Evolutionary conservation across 2,113 vertebrate species (phyloP).

Genomic region (Orientallactaga bullata): DNA sequence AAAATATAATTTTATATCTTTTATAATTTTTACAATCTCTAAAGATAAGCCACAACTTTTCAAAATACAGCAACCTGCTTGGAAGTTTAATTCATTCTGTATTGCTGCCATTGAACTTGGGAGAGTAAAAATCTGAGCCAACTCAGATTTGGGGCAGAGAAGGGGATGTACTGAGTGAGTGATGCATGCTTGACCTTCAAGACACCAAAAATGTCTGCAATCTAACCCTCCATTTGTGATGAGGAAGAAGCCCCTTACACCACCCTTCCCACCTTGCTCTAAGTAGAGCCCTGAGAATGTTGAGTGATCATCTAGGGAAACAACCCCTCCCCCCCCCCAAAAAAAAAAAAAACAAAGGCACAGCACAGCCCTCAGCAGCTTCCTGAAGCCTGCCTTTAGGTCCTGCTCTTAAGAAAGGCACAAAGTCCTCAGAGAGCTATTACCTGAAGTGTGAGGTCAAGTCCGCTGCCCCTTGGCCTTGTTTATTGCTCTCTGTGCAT

Average conservation of each 20-base stretch:
- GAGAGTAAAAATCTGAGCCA: not conserved
- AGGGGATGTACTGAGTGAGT: not conserved
- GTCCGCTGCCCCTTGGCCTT: not conserved
- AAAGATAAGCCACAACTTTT: slow-evolving; percentile 29
- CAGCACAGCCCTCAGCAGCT: not conserved
- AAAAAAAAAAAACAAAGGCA: not conserved
- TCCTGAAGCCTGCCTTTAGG: not conserved
- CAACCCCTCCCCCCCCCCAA: no score
- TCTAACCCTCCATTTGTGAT: not conserved
- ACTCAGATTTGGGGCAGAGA: not conserved
- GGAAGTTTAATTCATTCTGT: slow-evolving; percentile 28
- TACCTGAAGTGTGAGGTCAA: not conserved
- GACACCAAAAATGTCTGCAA: not conserved
- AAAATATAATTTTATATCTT: not conserved
- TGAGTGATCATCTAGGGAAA: accelerated
- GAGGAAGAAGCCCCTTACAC: not conserved
- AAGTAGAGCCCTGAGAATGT: not conserved
- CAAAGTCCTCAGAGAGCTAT: slow-evolving; percentile 20
- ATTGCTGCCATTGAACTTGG: not conserved
- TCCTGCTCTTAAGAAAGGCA: not conserved
- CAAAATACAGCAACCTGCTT: not conserved
- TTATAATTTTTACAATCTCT: not conserved
- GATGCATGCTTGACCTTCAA: not conserved
- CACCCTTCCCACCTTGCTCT: not conserved
- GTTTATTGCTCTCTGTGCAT: slow-evolving; percentile 52